Conservation (phyloP, 2,888 invertebrate species). For the Acanthopleura granulata region DNA sequence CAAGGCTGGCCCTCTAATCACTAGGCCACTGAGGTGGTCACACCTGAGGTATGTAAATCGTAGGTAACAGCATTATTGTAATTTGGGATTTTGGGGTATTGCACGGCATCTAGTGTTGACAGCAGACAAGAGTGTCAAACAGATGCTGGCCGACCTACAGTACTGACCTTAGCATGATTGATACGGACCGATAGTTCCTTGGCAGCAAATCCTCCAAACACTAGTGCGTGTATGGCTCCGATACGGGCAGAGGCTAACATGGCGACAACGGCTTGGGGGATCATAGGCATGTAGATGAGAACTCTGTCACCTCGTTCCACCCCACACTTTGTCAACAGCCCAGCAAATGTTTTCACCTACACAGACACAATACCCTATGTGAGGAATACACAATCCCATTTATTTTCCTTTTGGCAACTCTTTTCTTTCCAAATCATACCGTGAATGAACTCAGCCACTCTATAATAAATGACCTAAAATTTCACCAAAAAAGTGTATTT, state of each 20-base stretch:
- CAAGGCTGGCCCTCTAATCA: too few relatives aligned
- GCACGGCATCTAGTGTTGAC: too few relatives aligned
- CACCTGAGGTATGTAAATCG: not conserved
- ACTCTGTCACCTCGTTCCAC: slow-evolving; percentile 87
- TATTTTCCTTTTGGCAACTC: too few relatives aligned
- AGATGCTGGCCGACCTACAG: too few relatives aligned
- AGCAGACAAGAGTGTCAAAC: too few relatives aligned
- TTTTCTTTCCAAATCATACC: too few relatives aligned
- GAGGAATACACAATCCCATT: too few relatives aligned
- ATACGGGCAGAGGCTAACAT: slow-evolving; percentile 90
- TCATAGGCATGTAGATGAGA: slow-evolving; percentile 94
- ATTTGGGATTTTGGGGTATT: not conserved
- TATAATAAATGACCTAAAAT: too few relatives aligned
- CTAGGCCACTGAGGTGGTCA: too few relatives aligned
- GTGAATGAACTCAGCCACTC: too few relatives aligned
- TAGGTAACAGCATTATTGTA: not conserved
- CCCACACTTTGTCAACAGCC: slow-evolving; percentile 82
- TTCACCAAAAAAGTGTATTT: too few relatives aligned
- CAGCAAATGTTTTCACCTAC: slow-evolving; percentile 83
- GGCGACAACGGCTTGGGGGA: slow-evolving; percentile 89
- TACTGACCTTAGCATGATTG: slow-evolving; percentile 76
- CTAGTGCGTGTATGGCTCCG: slow-evolving; percentile 93
- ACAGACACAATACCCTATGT: slow-evolving; percentile 18
- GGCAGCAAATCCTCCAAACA: slow-evolving; percentile 93
- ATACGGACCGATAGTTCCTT: slow-evolving; percentile 88